Percentiles rank a stretch among this genome's conserved stretches.
These are phyloP conservation scores for Macrobrachium rosenbergii DNA, from an alignment of 1,140 invertebrate species.

Conservation along the genomic window DNA sequence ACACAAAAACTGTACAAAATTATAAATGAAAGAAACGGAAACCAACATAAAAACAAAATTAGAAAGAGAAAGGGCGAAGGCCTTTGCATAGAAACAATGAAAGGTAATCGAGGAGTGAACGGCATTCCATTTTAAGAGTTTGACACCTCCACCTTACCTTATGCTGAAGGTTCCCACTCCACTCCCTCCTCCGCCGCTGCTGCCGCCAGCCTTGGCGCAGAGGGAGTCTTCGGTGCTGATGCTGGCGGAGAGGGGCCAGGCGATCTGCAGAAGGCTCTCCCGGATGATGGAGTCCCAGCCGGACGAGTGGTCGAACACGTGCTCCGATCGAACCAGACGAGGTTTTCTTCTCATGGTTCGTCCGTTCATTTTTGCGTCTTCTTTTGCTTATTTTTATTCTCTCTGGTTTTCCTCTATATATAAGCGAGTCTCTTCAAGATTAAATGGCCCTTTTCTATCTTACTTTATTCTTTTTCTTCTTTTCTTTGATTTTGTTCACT, in stretches of 20 bases:
- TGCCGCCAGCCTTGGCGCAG: constrained; percentile 20
- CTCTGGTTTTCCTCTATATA: neutral
- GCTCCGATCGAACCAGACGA: constrained; percentile 40
- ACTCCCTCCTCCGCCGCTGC: neutral
- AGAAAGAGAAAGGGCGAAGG: too few relatives aligned
- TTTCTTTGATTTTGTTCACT: too few relatives aligned
- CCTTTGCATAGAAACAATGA: too few relatives aligned
- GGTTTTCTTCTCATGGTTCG: constrained; percentile 35
- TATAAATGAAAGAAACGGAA: too few relatives aligned
- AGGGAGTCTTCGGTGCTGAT: constrained; percentile 52
- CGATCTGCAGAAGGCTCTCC: constrained; percentile 53
- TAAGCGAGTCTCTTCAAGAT: too few relatives aligned
- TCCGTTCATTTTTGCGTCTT: constrained; percentile 38
- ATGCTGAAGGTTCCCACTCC: constrained; percentile 3
- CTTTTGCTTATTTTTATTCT: neutral
- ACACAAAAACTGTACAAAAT: too few relatives aligned
- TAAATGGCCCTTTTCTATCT: neutral
- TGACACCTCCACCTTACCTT: constrained; percentile 9
- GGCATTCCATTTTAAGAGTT: too few relatives aligned
- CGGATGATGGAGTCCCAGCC: constrained; percentile 57
- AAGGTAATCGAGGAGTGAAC: too few relatives aligned
- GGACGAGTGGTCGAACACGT: constrained; percentile 44
- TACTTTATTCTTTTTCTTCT: too few relatives aligned
- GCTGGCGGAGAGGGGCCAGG: constrained; percentile 55
- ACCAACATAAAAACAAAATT: too few relatives aligned